Evolutionary conservation across 2,888 invertebrate species (phyloP), one percentile per base, ranked within the genome.

Genomic region (Emmelina monodactyla): DNA sequence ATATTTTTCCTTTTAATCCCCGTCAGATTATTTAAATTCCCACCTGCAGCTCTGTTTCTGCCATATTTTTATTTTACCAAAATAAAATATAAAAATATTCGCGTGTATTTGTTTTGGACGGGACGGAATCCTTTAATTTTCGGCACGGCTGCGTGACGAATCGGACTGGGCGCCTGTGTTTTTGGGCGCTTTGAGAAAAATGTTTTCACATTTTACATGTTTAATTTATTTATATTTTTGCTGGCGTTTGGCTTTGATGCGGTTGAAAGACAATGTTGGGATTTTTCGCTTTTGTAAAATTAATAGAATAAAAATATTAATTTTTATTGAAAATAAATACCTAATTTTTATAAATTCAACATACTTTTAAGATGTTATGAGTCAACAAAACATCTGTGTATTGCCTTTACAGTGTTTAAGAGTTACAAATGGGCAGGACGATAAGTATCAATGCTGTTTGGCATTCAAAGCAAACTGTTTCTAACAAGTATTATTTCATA

Each of bases 11-110:
- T 71, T 75, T 78, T 78, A 78, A 78, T 76, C 78, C 78, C 66
- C 73, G 76, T 75, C 78, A 76, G 78, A 78, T 79, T 79, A 78
- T 79, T 79, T 78, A 78, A 78, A 79, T 78, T 76, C 78, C 79
- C 79, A 79, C 78, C 79, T 79, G 78, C 64, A 66, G 62, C 56
- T 50, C 55, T n/a, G 56, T 58, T 58, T 63, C 56, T 50, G 53
- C 55, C 59, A 46, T 43, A 49, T 63, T 67, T 73, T 75, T 72
- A 67, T 75, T 72, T 67, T 70, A 70, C 66, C 66, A 69, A 71
- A 76, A 75, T 73, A 76, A 73, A 78, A 75, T 73, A 76, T 75
- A 75, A 76, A 78, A 76, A 75, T 75, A 73, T 69, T 61, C 65
- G n/a, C n/a, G 52, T 54, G 68, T 78, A 76, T 79, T 78, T 78